Base-by-base conservation (phyloP, 2,888 invertebrate genomes). In the Drosophila percnosoma region DNA sequence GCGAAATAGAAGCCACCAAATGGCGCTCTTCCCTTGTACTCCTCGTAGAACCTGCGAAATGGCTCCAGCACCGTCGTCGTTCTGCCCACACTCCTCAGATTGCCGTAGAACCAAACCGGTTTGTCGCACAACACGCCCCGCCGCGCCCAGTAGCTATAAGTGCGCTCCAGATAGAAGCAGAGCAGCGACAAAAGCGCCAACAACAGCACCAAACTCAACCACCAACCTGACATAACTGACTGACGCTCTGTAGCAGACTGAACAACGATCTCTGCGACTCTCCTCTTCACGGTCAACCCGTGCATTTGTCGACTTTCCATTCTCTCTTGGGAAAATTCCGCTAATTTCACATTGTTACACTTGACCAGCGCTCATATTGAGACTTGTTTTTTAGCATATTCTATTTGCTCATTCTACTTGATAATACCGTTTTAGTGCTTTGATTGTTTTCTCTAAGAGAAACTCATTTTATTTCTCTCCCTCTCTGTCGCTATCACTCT, bases 1-100 rank as follows among this genome's bases (percentile, higher is more conserved):
- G 90, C 83, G 13, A 92, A 79, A 53, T 90, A 92, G 61, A 90
- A 86, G 10, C 92, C 91, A 0, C 85, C 90, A 63, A 91, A 90
- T 0, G 84, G 82, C 10, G 82, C 84, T 18, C 68, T 76, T 0
- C 78, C 77, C 70, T 90, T 91, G 69, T 85, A 89, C 69, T 90
- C 85, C 38, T 73, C 55, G 57, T 92, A 92, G 69, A 88, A 85
- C 0, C 83, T 66, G 4, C 82, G 78, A 15, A 91, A 80, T 0
- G 88, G 81, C 6, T 90, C 75, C n/a, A 82, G 66, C 0, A 87
- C 48, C 10, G 84, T 58, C 3, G 82, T 76, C 6, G 86, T 88
- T 21, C 72, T 78, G 7, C 90, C 89, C 51, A 87, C 80, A 5
- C 77, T 78, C 4, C 45, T 27, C 40, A 91, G 15, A 51, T 90